Conservation (phyloP, 2,797 vertebrate species). For the Neomorphus geoffroyi region DNA sequence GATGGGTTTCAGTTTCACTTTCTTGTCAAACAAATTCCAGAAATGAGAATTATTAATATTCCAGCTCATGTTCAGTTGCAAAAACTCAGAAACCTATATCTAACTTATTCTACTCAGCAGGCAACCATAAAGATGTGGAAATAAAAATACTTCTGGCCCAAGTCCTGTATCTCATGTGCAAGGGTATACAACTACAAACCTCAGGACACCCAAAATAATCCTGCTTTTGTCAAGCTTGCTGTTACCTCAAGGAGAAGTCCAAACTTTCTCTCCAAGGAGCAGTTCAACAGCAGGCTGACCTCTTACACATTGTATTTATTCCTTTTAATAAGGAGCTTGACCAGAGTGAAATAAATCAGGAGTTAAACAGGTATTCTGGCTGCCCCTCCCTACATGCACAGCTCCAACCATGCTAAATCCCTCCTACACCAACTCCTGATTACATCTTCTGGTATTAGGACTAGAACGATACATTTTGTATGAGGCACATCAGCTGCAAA, state of each 20-base stretch:
- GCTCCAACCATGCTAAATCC: not conserved
- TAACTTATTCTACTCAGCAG: not conserved
- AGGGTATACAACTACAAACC: not conserved
- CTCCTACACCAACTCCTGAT: not conserved
- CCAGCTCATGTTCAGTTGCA: not conserved
- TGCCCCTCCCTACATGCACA: rapidly evolving
- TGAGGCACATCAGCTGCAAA: not conserved
- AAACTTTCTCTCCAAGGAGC: not conserved
- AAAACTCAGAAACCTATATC: not conserved
- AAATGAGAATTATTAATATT: not conserved
- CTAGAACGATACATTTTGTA: not conserved
- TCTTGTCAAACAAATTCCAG: not conserved
- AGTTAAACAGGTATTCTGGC: not conserved
- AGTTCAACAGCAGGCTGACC: not conserved
- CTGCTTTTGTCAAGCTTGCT: not conserved
- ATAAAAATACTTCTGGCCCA: not conserved
- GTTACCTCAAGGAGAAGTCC: not conserved
- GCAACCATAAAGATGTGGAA: not conserved
- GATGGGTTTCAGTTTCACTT: not conserved
- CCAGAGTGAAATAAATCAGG: not conserved
- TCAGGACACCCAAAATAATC: not conserved
- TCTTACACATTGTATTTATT: not conserved
- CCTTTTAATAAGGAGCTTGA: not conserved
- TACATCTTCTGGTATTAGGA: not conserved
- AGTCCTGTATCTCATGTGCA: not conserved